These are phyloP conservation scores for Meganola albula DNA, from an alignment of 2,888 invertebrate species.

Conservation along the genomic window DNA sequence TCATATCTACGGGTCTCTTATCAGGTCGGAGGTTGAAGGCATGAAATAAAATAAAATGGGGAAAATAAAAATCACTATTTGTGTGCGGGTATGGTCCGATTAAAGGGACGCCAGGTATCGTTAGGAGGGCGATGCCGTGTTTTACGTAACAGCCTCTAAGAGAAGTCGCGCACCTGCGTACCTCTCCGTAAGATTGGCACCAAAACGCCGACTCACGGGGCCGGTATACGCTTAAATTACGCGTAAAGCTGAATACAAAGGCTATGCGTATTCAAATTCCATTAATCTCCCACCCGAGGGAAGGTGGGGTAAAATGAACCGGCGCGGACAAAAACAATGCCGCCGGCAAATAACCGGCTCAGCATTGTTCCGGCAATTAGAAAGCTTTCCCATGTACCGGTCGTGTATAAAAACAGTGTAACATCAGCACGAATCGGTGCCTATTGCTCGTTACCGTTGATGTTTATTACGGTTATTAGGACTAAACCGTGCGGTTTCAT, in stretches of 20 bases:
- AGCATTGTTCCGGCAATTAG: conserved; percentile 79
- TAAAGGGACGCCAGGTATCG: background rate
- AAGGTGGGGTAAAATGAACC: conserved; percentile 75
- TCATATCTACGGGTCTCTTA: too few relatives aligned
- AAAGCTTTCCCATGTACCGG: conserved; percentile 78
- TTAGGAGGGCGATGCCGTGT: conserved; percentile 39
- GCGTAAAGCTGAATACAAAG: conserved; percentile 76
- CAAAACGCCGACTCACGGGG: conserved; percentile 69
- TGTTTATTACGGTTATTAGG: conserved; percentile 77
- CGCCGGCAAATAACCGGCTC: conserved; percentile 77
- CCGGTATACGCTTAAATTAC: conserved; percentile 73
- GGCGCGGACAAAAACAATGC: conserved; percentile 77
- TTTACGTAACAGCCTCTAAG: conserved; percentile 42
- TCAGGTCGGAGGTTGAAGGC: too few relatives aligned
- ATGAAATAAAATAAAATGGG: too few relatives aligned
- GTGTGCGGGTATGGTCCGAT: too few relatives aligned
- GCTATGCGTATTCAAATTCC: conserved; percentile 78
- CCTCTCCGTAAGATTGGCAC: conserved; percentile 56
- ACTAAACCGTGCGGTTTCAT: conserved; percentile 67
- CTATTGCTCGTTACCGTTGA: conserved; percentile 76
- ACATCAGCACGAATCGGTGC: conserved; percentile 76
- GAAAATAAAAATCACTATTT: too few relatives aligned
- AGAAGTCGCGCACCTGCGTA: conserved; percentile 53
- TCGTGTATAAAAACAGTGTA: conserved; percentile 77
- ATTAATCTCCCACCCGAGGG: conserved; percentile 72